Evolutionary conservation across 2,888 invertebrate species (phyloP), one percentile per base, ranked within the genome.

Genomic region (Deladenus siricidicola): DNA sequence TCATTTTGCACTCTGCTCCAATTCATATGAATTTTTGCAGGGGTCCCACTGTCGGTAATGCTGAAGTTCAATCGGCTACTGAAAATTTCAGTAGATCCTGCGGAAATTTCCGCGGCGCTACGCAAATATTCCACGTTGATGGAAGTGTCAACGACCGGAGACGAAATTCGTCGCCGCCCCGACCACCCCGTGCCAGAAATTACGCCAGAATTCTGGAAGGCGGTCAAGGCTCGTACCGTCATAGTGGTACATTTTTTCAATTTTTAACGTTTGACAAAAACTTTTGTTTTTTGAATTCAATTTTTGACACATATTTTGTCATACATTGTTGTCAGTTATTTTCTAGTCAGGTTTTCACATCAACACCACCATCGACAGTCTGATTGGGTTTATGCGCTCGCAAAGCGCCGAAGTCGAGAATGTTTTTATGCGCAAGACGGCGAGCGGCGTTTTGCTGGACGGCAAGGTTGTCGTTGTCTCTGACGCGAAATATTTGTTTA

Each of bases 21-120:
- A 42, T 47, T n/a, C n/a, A n/a, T n/a, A n/a, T n/a, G n/a, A 44
- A 4, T 45, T 52, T 6, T 64, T 71, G 64, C 78, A 82, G 78
- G 96, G 96, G 85, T 98, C 23, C 85, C 89, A 0, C 79, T 96
- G 49, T 85, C 87, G 0, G 85, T 88, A 0, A 84, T 98, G 81
- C 82, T 88, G 50, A 90, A 86, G 62, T 98, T 96, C 80, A 91
- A 93, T 80, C 85, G 93, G 24, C 84, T 96, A 53, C 79, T 80
- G 10, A 51, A 61, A 48, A 79, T 94, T 17, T 85, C 86, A 0
- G 84, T 82, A 1, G 88, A 92, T 71, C 68, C 81, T 0, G 83
- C 85, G 29, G 83, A 85, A 0, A 89, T 96, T 66, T 83, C 85
- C 0, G 84, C 84, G 58, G 88, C 91, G 0, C 42, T 53, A 3